A percentile compares a stretch with the other conserved stretches of the same genome.
phyloP scores from a whole-genome alignment of 1,140 invertebrate species.

The Harpegnathos saltator region DNA sequence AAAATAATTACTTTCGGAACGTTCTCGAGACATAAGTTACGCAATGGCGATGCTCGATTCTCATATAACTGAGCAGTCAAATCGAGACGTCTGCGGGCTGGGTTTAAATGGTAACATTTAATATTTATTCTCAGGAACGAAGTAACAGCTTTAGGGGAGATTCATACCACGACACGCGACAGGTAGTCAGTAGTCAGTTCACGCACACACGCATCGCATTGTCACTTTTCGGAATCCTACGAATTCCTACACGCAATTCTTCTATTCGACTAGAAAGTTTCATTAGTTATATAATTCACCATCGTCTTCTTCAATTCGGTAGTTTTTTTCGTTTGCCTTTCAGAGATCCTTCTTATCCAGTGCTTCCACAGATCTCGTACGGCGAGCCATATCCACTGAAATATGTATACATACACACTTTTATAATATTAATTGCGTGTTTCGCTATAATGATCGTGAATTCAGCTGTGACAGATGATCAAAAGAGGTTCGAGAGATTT shows the following conservation, averaged over 20 bases:
- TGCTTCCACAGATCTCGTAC: conserved; percentile 64
- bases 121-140: conserved; percentile 71
- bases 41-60: not conserved
- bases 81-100: not conserved
- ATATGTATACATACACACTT: conserved; percentile 28
- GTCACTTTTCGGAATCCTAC: conserved; percentile 28
- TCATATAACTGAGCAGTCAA: conserved; percentile 1
- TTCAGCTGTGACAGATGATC: conserved; percentile 44
- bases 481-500: not conserved
- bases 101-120: conserved; percentile 61
- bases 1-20: no score
- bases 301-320: conserved; percentile 22
- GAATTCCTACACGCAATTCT: conserved; percentile 31
- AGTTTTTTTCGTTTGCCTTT: conserved; percentile 36
- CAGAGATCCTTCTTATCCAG: conserved; percentile 67
- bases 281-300: conserved; percentile 59
- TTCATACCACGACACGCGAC: conserved; percentile 37
- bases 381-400: conserved; percentile 67
- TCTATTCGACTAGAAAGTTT: conserved; percentile 76
- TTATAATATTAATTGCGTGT: not conserved
- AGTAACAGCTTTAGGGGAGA: conserved; percentile 58
- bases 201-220: conserved; percentile 37
- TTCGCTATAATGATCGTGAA: conserved; percentile 42
- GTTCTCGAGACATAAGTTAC: not conserved
- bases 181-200: conserved; percentile 5